Base-by-base conservation (phyloP, 2,113 vertebrate genomes). In the Hippopotamus amphibius region DNA sequence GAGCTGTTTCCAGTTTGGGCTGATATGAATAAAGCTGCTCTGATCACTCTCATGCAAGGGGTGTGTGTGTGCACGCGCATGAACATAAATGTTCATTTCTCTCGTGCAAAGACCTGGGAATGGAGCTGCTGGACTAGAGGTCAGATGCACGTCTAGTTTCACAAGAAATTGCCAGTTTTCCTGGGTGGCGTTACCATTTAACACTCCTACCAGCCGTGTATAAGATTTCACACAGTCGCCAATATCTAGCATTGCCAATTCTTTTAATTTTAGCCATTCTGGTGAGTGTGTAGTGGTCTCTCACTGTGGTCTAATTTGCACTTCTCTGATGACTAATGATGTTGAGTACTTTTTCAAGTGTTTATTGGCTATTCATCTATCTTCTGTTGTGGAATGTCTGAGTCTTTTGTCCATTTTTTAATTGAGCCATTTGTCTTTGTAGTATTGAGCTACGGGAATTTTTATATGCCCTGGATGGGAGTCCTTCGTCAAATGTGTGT, bases 211-310 rank as follows among this genome's bases (percentile, higher is more conserved):
- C 46, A 11, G 43, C 57, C 4, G 0, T 3, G 65, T 46, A 5
- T 2, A 12, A n/a, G 63, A 26, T 11, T 6, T n/a, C 28, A 8
- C 28, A 1, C 16, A 11, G 3, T 7, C 11, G 11, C 17, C 22
- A 3, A 2, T 8, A 1, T 3, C 22, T 4, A 12, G 1, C 2
- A 9, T 0, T 19, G 19, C 11, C 48, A 10, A 4, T 3, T 24
- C n/a, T 46, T 33, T n/a, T 4, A 1, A 4, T 11, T 33, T 19
- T 0, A 12, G 74, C 30, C 55, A 15, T 9, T 17, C 28, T n/a
- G 21, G 15, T 2, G 9, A 5, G 6, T 1, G 0, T 0, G 17
- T 0, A 12, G 50, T 2, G 19, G 37, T 1, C 43, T 10, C 46
- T 28, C 22, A 5, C 16, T 7, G 53, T 6, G 33, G 41, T 10